phyloP scores from a whole-genome alignment of 2,113 vertebrate species.

The Rallus limicola region DNA sequence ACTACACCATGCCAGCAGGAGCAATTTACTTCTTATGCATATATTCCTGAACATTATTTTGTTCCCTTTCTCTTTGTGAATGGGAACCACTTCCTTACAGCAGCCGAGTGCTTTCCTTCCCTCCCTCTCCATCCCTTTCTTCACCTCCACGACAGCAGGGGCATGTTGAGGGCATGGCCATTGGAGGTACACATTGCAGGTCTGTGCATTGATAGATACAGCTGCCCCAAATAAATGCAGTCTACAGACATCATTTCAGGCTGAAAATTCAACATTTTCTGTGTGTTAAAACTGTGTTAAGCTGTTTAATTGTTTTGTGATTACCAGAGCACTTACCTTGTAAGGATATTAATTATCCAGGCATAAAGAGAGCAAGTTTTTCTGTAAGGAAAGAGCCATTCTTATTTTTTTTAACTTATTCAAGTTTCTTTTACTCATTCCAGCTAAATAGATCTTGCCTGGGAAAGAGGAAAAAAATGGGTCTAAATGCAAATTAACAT shows the following conservation, averaged over 20 bases:
- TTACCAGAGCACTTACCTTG: conserved; percentile 58
- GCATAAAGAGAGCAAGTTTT: conserved; percentile 52
- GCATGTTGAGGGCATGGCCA: neutral
- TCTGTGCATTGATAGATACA: neutral
- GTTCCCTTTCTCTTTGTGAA: conserved; percentile 20
- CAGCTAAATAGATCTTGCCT: conserved; percentile 72
- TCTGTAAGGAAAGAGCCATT: conserved; percentile 30
- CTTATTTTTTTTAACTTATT: conserved; percentile 55
- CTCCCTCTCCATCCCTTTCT: conserved; percentile 14
- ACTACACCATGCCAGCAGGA: conserved; percentile 3
- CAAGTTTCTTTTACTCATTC: conserved; percentile 71
- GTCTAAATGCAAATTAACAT: conserved; percentile 85
- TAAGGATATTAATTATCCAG: conserved; percentile 59
- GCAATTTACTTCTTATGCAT: conserved; percentile 48
- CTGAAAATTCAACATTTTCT: neutral
- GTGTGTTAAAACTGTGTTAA: conserved; percentile 21
- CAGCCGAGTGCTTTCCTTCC: neutral
- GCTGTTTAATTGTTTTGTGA: conserved; percentile 62
- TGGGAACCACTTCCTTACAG: neutral
- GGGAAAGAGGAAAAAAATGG: conserved; percentile 62
- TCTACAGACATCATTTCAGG: neutral
- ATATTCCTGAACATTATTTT: conserved; percentile 26
- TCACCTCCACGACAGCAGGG: neutral
- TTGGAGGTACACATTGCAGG: neutral
- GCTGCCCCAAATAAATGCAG: neutral